Conservation (phyloP, 2,113 vertebrate genomes). For the Nothocercus nigrocapillus region DNA sequence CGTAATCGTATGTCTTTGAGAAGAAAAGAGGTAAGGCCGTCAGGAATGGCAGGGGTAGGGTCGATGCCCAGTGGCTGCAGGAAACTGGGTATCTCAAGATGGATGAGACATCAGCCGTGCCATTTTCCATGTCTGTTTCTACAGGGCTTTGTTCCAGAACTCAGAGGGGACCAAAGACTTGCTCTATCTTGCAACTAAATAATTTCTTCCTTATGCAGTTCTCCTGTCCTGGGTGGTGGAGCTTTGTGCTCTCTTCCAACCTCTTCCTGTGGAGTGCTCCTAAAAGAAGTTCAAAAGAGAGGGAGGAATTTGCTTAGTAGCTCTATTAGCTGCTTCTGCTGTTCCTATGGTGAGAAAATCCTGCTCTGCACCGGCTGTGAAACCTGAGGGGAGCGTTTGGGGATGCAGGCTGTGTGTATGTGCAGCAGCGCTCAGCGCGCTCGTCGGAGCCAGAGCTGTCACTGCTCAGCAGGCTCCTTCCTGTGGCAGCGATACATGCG, state of each 20-base stretch:
- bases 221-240: background rate
- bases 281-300: background rate
- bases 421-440: background rate
- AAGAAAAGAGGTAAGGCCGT: background rate
- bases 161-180: background rate
- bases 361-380: background rate
- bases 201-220: background rate
- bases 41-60: background rate
- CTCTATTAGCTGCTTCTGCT: background rate
- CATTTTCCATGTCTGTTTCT: background rate
- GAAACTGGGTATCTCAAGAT: background rate
- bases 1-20: background rate
- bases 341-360: background rate
- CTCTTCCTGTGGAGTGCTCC: background rate
- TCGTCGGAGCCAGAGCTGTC: fast-evolving
- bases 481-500: background rate
- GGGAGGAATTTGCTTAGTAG: background rate
- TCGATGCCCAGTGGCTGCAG: background rate
- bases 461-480: background rate
- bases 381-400: background rate
- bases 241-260: background rate
- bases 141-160: background rate
- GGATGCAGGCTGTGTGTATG: background rate
- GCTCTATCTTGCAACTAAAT: background rate
- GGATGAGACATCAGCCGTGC: background rate